Base-by-base conservation (phyloP, 2,113 vertebrate species). In the Odocoileus hemionus region DNA sequence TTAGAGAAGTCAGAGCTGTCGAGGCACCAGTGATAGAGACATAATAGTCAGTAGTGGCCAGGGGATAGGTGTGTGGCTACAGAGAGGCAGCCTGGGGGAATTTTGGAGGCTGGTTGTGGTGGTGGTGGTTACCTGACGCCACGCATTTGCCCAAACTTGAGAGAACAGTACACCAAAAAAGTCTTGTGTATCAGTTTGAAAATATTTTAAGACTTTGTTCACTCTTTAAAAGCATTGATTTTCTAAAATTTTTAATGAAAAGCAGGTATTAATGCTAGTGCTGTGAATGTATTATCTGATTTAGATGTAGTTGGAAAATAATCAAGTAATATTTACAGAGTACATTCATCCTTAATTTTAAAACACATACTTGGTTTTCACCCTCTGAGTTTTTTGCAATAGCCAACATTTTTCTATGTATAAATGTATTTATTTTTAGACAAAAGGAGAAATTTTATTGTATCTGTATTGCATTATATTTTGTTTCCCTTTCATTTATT, bases 271-370 rank as follows among this genome's bases (percentile, higher is more conserved):
- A 74, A 4, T 86, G n/a, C 64, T 61, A 39, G 33, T 84, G 14
- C 30, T 54, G 1, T 39, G 2, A 61, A 11, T 85, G 2, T 21
- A 57, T 43, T 79, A 13, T n/a, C 60, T 91, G 30, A 54, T 50
- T 96, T 86, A 92, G 64, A 39, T 92, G 6, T 74, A 60, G 91
- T 85, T 90, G 87, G 3, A 61, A 83, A 97, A 55, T 85, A 93
- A 13, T 45, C 43, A 79, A 93, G 50, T 93, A 84, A 47, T 89
- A n/a, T 92, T 67, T 90, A n/a, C 54, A 43, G 47, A 61, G 12
- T 36, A 9, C 25, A 91, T 85, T 90, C 47, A 80, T 58, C 57
- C 70, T 83, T 96, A 91, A 84, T 90, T 91, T 7, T 92, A 84
- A 90, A 94, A 86, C 10, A 74, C 30, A 19, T 6, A 23, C 26